phyloP scores from a whole-genome alignment of 2,888 invertebrate species.

The Archips crataeganus region DNA sequence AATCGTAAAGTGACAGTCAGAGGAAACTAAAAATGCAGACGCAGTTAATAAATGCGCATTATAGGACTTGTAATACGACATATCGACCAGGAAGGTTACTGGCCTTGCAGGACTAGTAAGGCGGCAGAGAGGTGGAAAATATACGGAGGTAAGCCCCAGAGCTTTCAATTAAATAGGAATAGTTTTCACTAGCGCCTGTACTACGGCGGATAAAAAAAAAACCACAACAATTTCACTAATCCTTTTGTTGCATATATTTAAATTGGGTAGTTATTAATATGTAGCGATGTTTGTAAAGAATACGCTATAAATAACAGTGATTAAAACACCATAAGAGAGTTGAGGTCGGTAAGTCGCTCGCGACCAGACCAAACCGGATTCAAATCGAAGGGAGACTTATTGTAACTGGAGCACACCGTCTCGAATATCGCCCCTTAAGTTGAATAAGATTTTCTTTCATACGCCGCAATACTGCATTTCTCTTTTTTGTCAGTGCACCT shows the following conservation, averaged over 20 bases:
- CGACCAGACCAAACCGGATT: constrained; percentile 82
- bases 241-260: not conserved
- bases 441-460: constrained; percentile 83
- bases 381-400: constrained; percentile 77
- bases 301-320: constrained; percentile 63
- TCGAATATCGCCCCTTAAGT: constrained; percentile 83
- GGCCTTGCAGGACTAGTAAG: constrained; percentile 3
- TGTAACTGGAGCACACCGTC: constrained; percentile 83
- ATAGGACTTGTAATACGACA: not conserved
- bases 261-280: not conserved
- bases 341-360: constrained; percentile 70
- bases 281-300: constrained; percentile 20
- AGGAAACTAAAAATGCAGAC: not conserved
- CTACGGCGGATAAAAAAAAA: not conserved
- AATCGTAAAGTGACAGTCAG: not conserved
- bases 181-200: not conserved
- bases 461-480: constrained; percentile 74
- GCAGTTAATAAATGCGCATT: not conserved
- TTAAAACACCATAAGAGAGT: constrained; percentile 79
- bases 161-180: not conserved
- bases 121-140: not conserved
- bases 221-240: not conserved
- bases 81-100: not conserved
- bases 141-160: not conserved
- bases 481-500: constrained; percentile 82